These are phyloP conservation scores for Aphelinus atriplicis DNA, from an alignment of 1,140 invertebrate genomes.

Conservation along the genomic window DNA sequence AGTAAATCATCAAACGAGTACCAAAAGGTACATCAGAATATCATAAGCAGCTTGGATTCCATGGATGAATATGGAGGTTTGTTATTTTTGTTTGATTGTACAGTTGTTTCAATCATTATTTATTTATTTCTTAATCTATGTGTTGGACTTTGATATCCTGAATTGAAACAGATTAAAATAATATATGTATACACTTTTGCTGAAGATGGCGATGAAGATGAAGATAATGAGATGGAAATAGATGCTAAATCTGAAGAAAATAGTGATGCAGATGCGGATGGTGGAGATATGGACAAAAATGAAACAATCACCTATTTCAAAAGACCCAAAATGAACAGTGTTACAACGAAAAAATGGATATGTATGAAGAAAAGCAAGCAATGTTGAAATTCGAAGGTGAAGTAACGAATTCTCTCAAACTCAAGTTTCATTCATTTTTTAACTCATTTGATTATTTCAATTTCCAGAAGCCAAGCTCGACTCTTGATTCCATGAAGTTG, in stretches of 20 bases:
- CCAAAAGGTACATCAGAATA: conserved; percentile 96
- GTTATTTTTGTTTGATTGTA: too few species aligned
- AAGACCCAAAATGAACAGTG: conserved; percentile 71
- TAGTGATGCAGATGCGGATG: conserved; percentile 69
- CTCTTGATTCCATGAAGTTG: conserved; percentile 94
- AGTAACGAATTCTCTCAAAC: conserved; percentile 5
- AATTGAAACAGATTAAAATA: too few species aligned
- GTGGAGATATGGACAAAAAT: conserved; percentile 74
- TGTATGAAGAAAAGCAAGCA: conserved; percentile 77
- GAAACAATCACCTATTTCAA: conserved; percentile 74
- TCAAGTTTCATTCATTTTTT: not conserved
- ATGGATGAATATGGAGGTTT: conserved; percentile 71
- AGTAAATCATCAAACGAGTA: conserved; percentile 80
- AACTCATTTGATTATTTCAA: conserved; percentile 21
- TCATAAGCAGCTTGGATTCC: conserved; percentile 94
- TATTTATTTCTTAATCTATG: too few species aligned
- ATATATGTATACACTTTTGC: not conserved
- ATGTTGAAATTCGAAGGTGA: conserved; percentile 76
- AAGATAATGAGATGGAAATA: conserved; percentile 65
- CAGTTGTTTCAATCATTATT: too few species aligned
- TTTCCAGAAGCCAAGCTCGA: conserved; percentile 79
- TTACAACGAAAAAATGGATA: conserved; percentile 78
- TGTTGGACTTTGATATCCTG: too few species aligned
- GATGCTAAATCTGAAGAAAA: conserved; percentile 68
- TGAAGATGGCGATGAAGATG: conserved; percentile 53